These are phyloP conservation scores for Ardeotis arabs DNA, from an alignment of 2,113 vertebrate genomes.

Conservation along the genomic window DNA sequence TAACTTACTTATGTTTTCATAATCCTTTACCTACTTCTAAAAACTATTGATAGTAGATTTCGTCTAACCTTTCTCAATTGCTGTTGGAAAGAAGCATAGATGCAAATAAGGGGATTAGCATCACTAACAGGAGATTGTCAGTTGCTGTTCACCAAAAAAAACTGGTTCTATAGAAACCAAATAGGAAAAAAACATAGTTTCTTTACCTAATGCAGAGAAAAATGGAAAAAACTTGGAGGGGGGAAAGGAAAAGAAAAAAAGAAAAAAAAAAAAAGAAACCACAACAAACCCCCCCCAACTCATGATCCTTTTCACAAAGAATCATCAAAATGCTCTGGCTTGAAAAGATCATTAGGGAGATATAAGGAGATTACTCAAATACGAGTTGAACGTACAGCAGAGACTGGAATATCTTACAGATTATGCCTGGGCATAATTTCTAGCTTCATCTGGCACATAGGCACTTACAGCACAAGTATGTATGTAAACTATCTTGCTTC, in stretches of 20 bases:
- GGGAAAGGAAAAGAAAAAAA: not conserved
- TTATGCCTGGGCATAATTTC: not conserved
- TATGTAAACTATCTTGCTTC: not conserved
- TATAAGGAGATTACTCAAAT: not conserved
- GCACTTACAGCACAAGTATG: not conserved
- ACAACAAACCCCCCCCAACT: too few relatives aligned
- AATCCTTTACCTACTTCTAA: not conserved
- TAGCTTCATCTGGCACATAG: not conserved
- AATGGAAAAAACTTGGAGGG: not conserved
- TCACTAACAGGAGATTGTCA: not conserved
- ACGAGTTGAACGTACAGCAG: not conserved
- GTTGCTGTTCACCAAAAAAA: not conserved
- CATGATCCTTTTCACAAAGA: not conserved
- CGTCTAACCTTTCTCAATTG: not conserved
- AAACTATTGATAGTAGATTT: not conserved
- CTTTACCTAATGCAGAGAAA: not conserved
- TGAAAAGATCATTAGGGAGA: not conserved
- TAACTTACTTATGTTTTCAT: not conserved
- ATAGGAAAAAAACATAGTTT: not conserved
- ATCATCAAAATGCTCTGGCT: not conserved
- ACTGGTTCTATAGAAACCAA: not conserved
- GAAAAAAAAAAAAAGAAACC: not conserved
- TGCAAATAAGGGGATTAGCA: not conserved
- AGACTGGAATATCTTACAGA: not conserved
- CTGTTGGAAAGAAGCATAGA: not conserved